Percentiles rank a stretch among this genome's conserved stretches.
phyloP scores from a whole-genome alignment of 35 echinoderm and acorn worm species.

The Patiria miniata region DNA sequence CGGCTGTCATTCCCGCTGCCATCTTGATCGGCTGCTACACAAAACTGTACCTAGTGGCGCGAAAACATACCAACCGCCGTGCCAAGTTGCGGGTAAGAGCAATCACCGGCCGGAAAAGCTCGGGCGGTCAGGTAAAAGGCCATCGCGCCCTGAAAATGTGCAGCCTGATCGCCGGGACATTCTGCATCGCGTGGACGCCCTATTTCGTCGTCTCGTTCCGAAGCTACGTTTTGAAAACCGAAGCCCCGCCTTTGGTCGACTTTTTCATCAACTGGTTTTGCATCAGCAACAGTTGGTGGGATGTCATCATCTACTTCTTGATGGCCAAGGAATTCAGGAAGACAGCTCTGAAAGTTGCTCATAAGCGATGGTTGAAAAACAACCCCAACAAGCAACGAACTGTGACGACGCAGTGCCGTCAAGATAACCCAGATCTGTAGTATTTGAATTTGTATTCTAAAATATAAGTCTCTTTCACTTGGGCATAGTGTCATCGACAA shows the following conservation, averaged over 20 bases:
- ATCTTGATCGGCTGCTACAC: neutral
- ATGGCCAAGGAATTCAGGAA: neutral
- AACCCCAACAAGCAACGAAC: too few relatives aligned
- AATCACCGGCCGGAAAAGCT: neutral
- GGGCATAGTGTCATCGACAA: too few relatives aligned
- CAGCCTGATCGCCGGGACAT: neutral
- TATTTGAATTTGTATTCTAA: too few relatives aligned
- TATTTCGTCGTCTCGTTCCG: neutral
- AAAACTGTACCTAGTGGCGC: neutral
- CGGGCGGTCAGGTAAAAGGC: neutral
- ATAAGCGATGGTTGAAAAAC: too few relatives aligned
- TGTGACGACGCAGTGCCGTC: too few relatives aligned
- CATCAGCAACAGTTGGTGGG: neutral
- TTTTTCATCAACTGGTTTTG: neutral
- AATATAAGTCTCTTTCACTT: too few relatives aligned
- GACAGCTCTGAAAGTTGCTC: neutral
- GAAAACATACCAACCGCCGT: neutral
- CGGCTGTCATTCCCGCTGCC: neutral
- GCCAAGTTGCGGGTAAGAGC: neutral
- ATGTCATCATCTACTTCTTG: conserved; percentile 3
- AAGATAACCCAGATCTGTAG: too few relatives aligned
- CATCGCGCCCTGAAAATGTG: neutral
- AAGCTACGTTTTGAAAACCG: neutral
- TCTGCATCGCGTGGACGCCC: neutral
- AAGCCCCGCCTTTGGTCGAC: neutral